Base-by-base conservation (phyloP, 2,113 vertebrate genomes). In the Lagopus muta region DNA sequence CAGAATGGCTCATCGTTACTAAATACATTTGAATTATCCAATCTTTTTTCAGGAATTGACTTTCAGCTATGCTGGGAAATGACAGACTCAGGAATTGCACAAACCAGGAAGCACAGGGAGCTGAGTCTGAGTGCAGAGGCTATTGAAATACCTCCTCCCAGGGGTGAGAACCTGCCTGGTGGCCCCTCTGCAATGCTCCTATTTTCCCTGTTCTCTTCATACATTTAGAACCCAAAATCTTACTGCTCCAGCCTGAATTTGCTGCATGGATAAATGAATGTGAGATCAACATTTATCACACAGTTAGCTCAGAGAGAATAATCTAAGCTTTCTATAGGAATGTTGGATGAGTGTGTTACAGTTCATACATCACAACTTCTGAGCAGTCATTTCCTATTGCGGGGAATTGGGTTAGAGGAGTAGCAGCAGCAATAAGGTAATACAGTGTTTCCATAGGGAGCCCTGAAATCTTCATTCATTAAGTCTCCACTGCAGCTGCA, bases 1-100 rank as follows among this genome's bases (percentile, higher is more conserved):
- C 82, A 64, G 69, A 89, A 95, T 17, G 74, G 52, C 34, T 92
- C 4, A 13, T 85, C 82, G 36, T 75, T 95, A 76, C 38, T 70
- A 73, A 66, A 65, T 34, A 22, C 7, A 21, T 69, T 91, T 86
- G n/a, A 17, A 50, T 86, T 79, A 74, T 64, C 74, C 70, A 73
- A 45, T 6, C 4, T 38, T 50, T 76, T 73, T 69, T 55, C 43
- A 57, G 13, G 13, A 32, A 16, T 48, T 5, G 11, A 72, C 55
- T 47, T 67, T 77, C 72, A 79, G 52, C 11, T 69, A 1, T 38
- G 36, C 48, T 48, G 54, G 70, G 52, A 95, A 90, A 75, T 48
- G 15, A 75, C 25, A 55, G n/a, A 32, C 27, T 27, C 16, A 34
- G 25, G 48, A 66, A 86, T 52, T 43, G 45, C 61, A 72, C 36